Evolutionary conservation across 2,888 invertebrate species (phyloP), one percentile per base, ranked within the genome.

Genomic region (Catocala sponsa): DNA sequence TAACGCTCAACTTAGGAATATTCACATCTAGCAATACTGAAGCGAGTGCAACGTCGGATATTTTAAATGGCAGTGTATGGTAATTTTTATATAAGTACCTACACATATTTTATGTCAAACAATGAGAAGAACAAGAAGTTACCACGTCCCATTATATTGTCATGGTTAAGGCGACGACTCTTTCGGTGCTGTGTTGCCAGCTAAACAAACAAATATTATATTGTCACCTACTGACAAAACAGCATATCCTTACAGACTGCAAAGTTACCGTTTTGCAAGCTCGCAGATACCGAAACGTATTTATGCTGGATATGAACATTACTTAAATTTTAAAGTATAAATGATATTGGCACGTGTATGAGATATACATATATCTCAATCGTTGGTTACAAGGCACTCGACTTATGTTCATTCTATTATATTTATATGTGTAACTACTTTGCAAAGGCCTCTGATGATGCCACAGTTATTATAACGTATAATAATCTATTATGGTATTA

Each of bases 381-480:
- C 62, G 59, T 63, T 68, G 62, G 55, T 41, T 58, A 51, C 56
- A 81, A 80, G 74, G 69, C 76, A 75, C 75, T 72, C 64, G 38
- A 63, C 57, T 63, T 72, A 59, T 32, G 53, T 46, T 62, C 42
- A 59, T 60, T 48, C 13, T 67, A 69, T 65, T 64, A 53, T 65
- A 59, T 64, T 68, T 41, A 60, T 59, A 63, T 57, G 59, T 65
- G 61, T 61, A 38, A 61, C 57, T 74, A 74, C 42, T 10, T 41
- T 46, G 57, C 50, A 72, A 74, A 72, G 74, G 67, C 67, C 67
- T 48, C 72, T 65, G 61, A 49, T 72, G 69, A 72, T 74, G 69
- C 75, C 63, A 59, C 41, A 56, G 47, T 63, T 48, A 63, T 58
- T 55, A 44, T 59, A 58, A 48, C 51, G 58, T 59, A 59, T 32